These are phyloP conservation scores for Lindbergichthys nudifrons DNA, from an alignment of 2,797 vertebrate genomes.

Conservation along the genomic window DNA sequence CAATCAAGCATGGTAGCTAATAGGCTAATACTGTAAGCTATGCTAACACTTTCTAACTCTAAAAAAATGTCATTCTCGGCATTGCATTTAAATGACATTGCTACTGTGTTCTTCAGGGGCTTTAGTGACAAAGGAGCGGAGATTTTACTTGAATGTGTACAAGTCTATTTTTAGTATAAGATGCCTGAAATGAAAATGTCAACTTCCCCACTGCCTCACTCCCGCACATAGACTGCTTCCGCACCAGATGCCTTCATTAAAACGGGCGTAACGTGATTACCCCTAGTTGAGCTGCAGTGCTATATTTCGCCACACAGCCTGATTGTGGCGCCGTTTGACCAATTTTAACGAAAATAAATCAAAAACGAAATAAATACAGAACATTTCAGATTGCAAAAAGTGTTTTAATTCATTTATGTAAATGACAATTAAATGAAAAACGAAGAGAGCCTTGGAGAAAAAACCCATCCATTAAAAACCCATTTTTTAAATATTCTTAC, in stretches of 20 bases:
- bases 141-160: background rate
- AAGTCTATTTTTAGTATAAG: background rate
- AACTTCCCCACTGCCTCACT: too few species aligned
- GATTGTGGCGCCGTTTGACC: background rate
- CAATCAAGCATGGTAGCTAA: background rate
- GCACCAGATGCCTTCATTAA: background rate
- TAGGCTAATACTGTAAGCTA: background rate
- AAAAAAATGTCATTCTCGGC: background rate
- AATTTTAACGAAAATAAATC: too few species aligned
- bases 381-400: background rate
- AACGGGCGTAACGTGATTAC: too few species aligned
- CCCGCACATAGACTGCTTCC: background rate
- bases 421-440: background rate
- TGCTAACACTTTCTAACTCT: background rate
- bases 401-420: background rate
- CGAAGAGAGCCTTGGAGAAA: background rate
- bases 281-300: background rate
- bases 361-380: too few species aligned
- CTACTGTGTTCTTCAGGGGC: accelerated
- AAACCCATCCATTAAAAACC: background rate
- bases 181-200: too few species aligned
- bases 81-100: too few species aligned
- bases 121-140: background rate
- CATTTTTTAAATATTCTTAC: background rate
- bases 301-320: background rate